These are phyloP conservation scores for Pediacus dermestoides DNA, from an alignment of 2,888 invertebrate genomes.

Conservation along the genomic window DNA sequence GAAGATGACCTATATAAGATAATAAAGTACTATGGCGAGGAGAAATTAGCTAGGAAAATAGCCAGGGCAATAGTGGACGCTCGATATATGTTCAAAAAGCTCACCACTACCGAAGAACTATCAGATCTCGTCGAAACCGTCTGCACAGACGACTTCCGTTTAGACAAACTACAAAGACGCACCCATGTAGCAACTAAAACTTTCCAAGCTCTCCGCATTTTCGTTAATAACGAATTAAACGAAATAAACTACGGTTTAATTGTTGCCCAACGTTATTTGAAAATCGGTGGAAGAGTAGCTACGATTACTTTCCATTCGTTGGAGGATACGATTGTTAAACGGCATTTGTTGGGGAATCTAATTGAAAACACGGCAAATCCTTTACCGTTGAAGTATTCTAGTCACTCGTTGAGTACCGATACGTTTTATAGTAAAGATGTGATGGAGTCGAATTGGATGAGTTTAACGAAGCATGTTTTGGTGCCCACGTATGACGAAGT, in stretches of 20 bases:
- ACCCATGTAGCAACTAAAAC: conserved; percentile 86
- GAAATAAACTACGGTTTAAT: conserved; percentile 87
- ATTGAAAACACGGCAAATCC: conserved; percentile 68
- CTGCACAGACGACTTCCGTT: conserved; percentile 44
- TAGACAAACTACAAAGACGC: conserved; percentile 72
- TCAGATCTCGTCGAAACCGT: conserved; percentile 57
- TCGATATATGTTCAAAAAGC: conserved; percentile 57
- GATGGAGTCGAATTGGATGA: conserved; percentile 69
- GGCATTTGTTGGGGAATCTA: conserved; percentile 77
- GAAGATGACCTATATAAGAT: conserved; percentile 78
- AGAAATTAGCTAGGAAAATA: conserved; percentile 80
- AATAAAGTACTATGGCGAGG: conserved; percentile 89
- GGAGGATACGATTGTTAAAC: conserved; percentile 90
- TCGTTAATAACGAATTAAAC: conserved; percentile 94
- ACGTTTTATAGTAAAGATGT: conserved; percentile 60
- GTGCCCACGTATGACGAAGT: conserved; percentile 72
- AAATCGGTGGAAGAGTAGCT: conserved; percentile 72
- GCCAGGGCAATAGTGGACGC: conserved; percentile 84
- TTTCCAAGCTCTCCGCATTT: conserved; percentile 90
- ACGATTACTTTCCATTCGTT: conserved; percentile 89
- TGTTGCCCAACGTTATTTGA: conserved; percentile 72
- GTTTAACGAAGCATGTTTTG: conserved; percentile 76
- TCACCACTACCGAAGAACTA: conserved; percentile 80
- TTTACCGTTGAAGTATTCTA: conserved; percentile 68
- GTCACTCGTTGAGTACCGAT: conserved; percentile 59